These are phyloP conservation scores for Euplexia lucipara DNA, from an alignment of 2,888 invertebrate species.

Conservation along the genomic window DNA sequence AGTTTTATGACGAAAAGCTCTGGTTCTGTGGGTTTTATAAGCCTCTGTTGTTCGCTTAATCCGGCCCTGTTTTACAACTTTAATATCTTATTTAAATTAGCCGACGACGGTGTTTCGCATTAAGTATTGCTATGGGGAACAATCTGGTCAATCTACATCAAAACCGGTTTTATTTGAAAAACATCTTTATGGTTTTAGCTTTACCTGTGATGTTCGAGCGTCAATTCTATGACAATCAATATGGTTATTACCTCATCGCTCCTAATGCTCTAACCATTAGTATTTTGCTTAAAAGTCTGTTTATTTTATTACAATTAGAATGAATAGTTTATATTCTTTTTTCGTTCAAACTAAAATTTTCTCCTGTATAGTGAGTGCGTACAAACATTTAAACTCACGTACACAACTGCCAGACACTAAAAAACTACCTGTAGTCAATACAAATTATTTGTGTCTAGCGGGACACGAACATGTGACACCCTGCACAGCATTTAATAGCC, in stretches of 20 bases:
- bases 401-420: too few relatives aligned
- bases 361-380: too few relatives aligned
- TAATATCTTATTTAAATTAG: slow-evolving; percentile 60
- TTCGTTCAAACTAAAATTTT: too few relatives aligned
- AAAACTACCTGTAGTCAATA: too few relatives aligned
- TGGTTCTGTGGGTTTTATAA: slow-evolving; percentile 26
- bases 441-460: too few relatives aligned
- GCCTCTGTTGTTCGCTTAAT: slow-evolving; percentile 55
- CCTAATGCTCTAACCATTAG: not conserved
- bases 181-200: slow-evolving; percentile 41
- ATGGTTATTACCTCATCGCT: slow-evolving; percentile 34
- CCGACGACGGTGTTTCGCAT: slow-evolving; percentile 37
- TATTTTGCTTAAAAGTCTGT: not conserved
- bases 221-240: slow-evolving; percentile 39
- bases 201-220: slow-evolving; percentile 25
- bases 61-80: slow-evolving; percentile 56
- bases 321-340: too few relatives aligned
- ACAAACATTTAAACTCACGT: too few relatives aligned
- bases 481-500: too few relatives aligned
- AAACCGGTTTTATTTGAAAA: slow-evolving; percentile 54
- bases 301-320: not conserved
- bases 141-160: slow-evolving; percentile 58
- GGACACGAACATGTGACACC: too few relatives aligned
- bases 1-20: not conserved
- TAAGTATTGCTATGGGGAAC: slow-evolving; percentile 49